phyloP scores from a whole-genome alignment of 2,113 vertebrate species.

The Lynx canadensis region DNA sequence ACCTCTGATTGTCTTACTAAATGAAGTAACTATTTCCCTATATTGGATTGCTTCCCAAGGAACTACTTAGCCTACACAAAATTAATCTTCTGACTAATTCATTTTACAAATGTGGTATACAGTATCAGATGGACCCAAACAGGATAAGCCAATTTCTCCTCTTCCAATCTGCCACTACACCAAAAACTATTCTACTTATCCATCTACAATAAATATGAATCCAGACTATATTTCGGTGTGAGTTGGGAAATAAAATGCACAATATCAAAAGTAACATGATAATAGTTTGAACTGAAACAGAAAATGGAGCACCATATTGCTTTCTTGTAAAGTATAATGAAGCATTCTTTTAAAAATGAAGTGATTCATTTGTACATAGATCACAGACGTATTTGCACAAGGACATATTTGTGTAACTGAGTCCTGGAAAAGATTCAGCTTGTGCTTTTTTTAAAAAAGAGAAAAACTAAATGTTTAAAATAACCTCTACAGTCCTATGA shows the following conservation, averaged over 20 bases:
- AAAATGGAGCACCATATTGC: neutral
- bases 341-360: neutral
- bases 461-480: neutral
- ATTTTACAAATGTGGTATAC: neutral
- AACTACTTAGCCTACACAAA: neutral
- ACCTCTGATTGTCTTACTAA: neutral
- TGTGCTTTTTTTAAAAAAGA: neutral
- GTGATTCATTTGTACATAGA: neutral
- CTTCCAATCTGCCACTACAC: no score
- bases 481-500: neutral
- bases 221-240: neutral
- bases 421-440: neutral
- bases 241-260: neutral
- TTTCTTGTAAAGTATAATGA: neutral
- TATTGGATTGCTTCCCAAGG: neutral
- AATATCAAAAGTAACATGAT: neutral
- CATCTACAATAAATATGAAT: neutral
- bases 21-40: neutral
- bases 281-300: neutral
- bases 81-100: neutral
- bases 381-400: neutral
- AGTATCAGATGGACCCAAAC: neutral
- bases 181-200: neutral
- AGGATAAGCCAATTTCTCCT: neutral
- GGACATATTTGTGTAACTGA: neutral